Evolutionary conservation across 2,888 invertebrate genomes (phyloP), one percentile per base, ranked within the genome.

Genomic region (Tolmerus cingulatus): DNA sequence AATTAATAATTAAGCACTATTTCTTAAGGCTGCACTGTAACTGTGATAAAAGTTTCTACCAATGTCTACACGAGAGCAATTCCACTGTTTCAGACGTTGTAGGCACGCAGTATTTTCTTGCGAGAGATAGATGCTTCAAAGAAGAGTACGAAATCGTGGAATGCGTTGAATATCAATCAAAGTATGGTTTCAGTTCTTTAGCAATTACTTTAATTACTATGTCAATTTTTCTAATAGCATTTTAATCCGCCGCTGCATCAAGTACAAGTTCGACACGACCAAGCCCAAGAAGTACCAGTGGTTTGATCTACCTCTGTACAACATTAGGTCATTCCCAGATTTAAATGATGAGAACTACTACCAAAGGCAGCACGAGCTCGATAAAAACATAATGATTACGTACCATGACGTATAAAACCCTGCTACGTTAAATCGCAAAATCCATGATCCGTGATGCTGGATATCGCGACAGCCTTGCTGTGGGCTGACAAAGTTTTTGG

Each of bases 251-350:
- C 89, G 90, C 9, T 90, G 90, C 51, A 88, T 89, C 16, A 87
- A 88, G 74, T 90, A 90, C 81, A 37, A 84, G 5, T 87, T 89
- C 5, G 89, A 90, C 84, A 87, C 84, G 19, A 87, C 85, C 8
- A 34, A 88, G 84, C 84, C 88, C 3, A 87, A 87, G 86, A n/a
- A 23, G 0, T 90, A 89, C 86, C 90, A 90, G 82, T 90, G 89
- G 89, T 90, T 90, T 79, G 89, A 90, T 74, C 86, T 90, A 46
- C 90, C 90, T 23, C 89, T 90, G 66, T 90, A 89, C 27, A 87
- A 86, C n/a, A 76, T 34, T 51, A 79, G 81, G 12, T n/a, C 66
- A 30, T 87, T 77, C 51, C 88, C 87, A 19, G 57, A 87, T 82
- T 12, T 57, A 4, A 57, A 27, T 30, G 86, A 86, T 27, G 86